Evolutionary conservation across 2,888 invertebrate genomes (phyloP), one percentile per base, ranked within the genome.

Genomic region (Tetranychus piercei): DNA sequence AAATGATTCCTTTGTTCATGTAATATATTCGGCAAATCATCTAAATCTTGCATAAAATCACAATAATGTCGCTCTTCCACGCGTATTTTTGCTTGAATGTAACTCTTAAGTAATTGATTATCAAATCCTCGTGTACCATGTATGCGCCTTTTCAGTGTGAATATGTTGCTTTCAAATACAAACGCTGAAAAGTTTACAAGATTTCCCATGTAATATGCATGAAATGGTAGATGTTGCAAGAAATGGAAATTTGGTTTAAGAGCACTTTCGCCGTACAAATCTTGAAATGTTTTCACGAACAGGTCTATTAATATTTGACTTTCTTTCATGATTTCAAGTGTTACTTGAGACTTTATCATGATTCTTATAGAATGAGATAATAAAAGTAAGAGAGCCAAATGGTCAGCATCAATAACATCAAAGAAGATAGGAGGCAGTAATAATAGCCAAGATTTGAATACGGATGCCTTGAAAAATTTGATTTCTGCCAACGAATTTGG

Each of bases 131-230:
- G 15, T 1, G 67, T 67, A 2, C 67, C 67, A 18, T 67, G 67
- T 6, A 67, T 67, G 6, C 9, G 9, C 20, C n/a, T 67, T 67
- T 67, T 67, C n/a, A 67, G 67, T 9, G 20, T 67, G 20, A 67
- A 67, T 22, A 67, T n/a, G 20, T 5, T 67, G 67, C 67, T 23
- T 67, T 67, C 67, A n/a, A 67, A 67, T 4, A 67, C 67, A 67
- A 67, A 67, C 9, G 67, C 67, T 1, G 67, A 67, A n/a, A 67
- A 67, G n/a, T 67, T 45, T 45, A 9, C 45, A 45, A 45, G 45
- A 45, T 45, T 45, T 45, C 9, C 6, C 9, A 45, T n/a, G 3
- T n/a, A 9, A n/a, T 18, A 9, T n/a, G 22, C 20, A 23, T 23
- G 4, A 67, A 3, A 3, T 67, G 65, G 6, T 18, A 67, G 1